A percentile compares a stretch with the other conserved stretches of the same genome.
Evolutionary conservation across 2,797 vertebrate species (phyloP).

Genomic region (Scyliorhinus canicula): DNA sequence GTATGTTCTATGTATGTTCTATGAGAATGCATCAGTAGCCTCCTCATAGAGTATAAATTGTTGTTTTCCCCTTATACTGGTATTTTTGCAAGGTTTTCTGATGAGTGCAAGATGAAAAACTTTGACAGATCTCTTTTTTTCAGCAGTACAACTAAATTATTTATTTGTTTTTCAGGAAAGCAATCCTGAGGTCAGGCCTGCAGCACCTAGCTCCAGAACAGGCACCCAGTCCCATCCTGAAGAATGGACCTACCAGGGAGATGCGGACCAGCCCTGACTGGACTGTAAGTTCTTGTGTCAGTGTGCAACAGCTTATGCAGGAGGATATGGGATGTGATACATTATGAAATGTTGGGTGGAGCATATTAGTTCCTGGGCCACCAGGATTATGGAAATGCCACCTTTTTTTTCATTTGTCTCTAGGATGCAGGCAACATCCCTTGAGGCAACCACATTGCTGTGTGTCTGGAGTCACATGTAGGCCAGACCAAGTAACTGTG

Average conservation of each 20-base stretch:
- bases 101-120: no score
- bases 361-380: background rate
- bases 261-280: constrained; percentile 81
- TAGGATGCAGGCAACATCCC: background rate
- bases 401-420: background rate
- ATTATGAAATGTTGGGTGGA: background rate
- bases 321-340: background rate
- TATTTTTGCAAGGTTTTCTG: no score
- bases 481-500: background rate
- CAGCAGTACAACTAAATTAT: background rate
- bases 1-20: no score
- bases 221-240: constrained; percentile 66
- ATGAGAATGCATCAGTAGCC: no score
- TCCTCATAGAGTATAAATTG: no score
- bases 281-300: constrained; percentile 67
- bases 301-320: background rate
- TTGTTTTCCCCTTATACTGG: constrained; percentile 32
- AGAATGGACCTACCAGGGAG: constrained; percentile 90
- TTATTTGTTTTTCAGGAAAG: constrained; percentile 71
- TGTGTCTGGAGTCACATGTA: background rate
- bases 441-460: background rate
- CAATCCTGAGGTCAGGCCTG: constrained; percentile 90
- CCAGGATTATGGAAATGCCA: background rate
- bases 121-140: no score
- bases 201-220: constrained; percentile 86